Evolutionary conservation across 1,140 invertebrate species (phyloP), one percentile per base, ranked within the genome.

Genomic region (Lerema accius): DNA sequence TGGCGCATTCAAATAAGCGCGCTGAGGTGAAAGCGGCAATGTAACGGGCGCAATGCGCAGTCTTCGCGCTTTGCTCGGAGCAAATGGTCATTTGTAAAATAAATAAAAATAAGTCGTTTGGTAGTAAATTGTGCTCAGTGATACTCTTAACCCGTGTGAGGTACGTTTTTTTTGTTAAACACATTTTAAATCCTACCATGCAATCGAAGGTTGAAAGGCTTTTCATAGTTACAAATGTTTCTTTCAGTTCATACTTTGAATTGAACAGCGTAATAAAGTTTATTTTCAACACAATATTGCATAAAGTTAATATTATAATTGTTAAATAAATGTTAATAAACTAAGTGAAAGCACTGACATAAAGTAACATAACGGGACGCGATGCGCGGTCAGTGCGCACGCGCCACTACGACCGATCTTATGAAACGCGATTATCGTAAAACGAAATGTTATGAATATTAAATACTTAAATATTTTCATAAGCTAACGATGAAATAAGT

Each of bases 11-110:
- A 51, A 51, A 51, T 51, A 17, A 51, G 49, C 32, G 15, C 26
- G 16, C 15, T 17, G 10, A 28, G 49, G 49, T 51, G 49, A 51
- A 51, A 51, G 49, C 49, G 49, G 49, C 15, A 51, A 51, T 51
- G 49, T 51, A 51, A 51, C 49, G 49, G 49, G 10, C 10, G 14
- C 15, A 49, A 7, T 15, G 26, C 23, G n/a, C 46, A 49, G 46
- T 49, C 23, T 32, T 17, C 6, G 46, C 19, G 46, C 46, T 32
- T n/a, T 28, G 46, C 23, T 14, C 46, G 23, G 4, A 7, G 14
- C 46, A 28, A 32, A 15, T 49, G 46, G 46, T 49, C 46, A 5
- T 49, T 49, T 16, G 23, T 49, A 14, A 16, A 32, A n/a, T n/a
- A 10, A 49, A 23, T 10, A 37, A 11, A 32, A 32, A 32, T 2